phyloP scores from a whole-genome alignment of 2,888 invertebrate genomes.

The Ferrisia virgata region DNA sequence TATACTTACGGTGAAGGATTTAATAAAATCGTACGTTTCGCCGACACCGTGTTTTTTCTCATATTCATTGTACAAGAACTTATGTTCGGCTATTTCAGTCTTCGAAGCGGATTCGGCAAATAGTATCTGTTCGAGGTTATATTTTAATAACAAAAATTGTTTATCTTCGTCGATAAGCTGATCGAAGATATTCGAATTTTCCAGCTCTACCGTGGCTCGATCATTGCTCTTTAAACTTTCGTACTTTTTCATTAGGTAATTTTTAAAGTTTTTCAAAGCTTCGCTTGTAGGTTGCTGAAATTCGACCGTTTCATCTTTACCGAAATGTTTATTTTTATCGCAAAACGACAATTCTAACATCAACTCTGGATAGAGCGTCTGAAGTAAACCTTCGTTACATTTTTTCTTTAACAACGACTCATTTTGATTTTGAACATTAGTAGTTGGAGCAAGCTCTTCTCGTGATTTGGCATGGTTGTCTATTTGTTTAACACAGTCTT shows the following conservation, averaged over 20 bases:
- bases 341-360: not conserved
- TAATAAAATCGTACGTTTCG: not conserved
- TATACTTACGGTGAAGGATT: conserved; percentile 14
- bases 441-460: not conserved
- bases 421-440: not conserved
- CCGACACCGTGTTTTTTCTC: conserved; percentile 25
- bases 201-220: conserved; percentile 21
- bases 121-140: conserved; percentile 28
- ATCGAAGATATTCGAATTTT: conserved; percentile 31
- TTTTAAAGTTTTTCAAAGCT: conserved; percentile 32
- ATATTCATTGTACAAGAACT: conserved; percentile 30
- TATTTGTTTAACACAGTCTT: not conserved
- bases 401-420: not conserved
- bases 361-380: not conserved
- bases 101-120: conserved; percentile 3
- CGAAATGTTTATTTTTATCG: not conserved
- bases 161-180: conserved; percentile 15
- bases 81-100: conserved; percentile 32
- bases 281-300: conserved; percentile 1
- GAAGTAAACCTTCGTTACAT: not conserved
- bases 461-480: not conserved
- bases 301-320: not conserved
- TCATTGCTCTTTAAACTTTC: conserved; percentile 25
- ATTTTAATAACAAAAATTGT: conserved; percentile 14
- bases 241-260: conserved; percentile 28